Base-by-base conservation (phyloP, 2,797 vertebrate genomes). In the Setipinna tenuifilis region DNA sequence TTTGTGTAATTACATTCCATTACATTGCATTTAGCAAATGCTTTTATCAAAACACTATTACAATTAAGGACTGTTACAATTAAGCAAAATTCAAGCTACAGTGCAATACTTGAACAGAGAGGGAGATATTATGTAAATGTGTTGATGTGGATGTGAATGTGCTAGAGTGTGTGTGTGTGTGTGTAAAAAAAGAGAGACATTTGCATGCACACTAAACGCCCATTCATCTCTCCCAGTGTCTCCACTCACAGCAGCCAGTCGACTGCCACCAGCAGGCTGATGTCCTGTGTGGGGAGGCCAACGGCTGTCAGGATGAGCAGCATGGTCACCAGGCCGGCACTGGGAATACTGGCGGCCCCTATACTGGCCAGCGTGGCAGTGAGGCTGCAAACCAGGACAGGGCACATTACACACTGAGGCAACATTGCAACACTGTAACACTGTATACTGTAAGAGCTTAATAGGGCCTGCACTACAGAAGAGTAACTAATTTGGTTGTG, bases 181-280 rank as follows among this genome's bases (percentile, higher is more conserved):
- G 1, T 35, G 17, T 21, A 25, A 65, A 65, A 23, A 65, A 2
- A 25, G 7, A 65, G 0, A 71, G 12, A 14, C 28, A 19, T 35
- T 17, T 35, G 14, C 31, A 78, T 44, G 35, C 16, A 78, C 16
- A 31, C 71, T 41, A 19, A 78, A 78, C 71, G 41, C 41, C 71
- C 71, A 75, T 19, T 35, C 71, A 78, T 44, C 6, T 78, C 35
- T 41, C 31, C 71, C 35, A 41, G 71, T 21, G 6, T 9, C 10
- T 14, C 25, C 91, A 97, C 97, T 97, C 94, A 98, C 97, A 98
- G 91, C 65, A 98, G 95, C 97, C 97, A 98, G 90, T 98, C 97
- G 82, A 98, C 97, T 59, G 97, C 97, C 65, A 98, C 96, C 82
- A 98, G 95, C 86, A 98, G 91, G 85, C 97, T 97, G 94, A 98